phyloP scores from a whole-genome alignment of 2,113 vertebrate genomes.

The Amblyornis subalaris region DNA sequence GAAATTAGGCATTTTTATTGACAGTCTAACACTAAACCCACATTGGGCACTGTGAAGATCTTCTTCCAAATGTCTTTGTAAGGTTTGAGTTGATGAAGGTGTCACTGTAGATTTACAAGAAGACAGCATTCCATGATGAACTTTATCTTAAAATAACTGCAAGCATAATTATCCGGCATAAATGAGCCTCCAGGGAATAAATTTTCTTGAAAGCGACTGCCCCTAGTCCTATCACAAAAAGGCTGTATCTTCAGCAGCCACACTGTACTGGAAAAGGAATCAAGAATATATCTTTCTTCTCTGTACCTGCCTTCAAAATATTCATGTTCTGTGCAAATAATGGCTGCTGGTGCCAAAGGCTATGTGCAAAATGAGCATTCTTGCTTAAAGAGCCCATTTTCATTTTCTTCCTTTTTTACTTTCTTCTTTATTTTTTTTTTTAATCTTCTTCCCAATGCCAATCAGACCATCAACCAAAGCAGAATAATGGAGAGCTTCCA shows the following conservation, averaged over 20 bases:
- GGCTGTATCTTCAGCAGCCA: not conserved
- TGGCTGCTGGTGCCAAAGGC: not conserved
- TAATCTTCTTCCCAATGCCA: not conserved
- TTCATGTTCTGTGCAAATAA: not conserved
- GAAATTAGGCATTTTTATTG: not conserved
- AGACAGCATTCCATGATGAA: not conserved
- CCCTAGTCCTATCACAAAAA: not conserved
- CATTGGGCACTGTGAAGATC: not conserved
- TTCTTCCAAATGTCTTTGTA: not conserved
- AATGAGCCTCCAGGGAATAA: constrained; percentile 15
- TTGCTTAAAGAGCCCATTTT: not conserved
- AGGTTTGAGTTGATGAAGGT: not conserved
- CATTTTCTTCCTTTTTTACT: not conserved
- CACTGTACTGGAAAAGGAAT: not conserved
- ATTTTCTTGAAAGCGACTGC: not conserved
- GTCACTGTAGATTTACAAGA: constrained; percentile 27
- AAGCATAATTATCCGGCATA: constrained; percentile 23
- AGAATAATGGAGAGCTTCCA: not conserved
- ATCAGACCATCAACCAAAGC: not conserved
- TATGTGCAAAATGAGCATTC: not conserved
- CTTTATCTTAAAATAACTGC: constrained; percentile 39
- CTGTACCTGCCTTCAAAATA: not conserved
- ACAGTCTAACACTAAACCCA: not conserved
- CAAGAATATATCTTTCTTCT: not conserved
- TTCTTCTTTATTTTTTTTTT: too few species aligned